phyloP scores from a whole-genome alignment of 2,113 vertebrate genomes.

The Thryonomys swinderianus region DNA sequence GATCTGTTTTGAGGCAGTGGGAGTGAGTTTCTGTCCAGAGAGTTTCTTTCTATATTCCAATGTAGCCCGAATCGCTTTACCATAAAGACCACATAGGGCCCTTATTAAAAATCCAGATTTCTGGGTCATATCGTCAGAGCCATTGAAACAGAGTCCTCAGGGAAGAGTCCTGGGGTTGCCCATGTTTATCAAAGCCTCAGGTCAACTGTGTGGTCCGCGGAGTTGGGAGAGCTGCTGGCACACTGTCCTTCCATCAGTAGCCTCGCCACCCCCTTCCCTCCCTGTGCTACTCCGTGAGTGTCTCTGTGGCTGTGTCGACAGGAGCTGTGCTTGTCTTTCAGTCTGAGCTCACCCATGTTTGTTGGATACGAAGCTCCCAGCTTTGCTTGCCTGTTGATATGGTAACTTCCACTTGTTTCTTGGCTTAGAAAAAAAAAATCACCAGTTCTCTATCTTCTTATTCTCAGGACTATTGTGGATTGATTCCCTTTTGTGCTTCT shows the following conservation, averaged over 20 bases:
- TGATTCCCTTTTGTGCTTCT: not conserved
- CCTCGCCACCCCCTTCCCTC: not conserved
- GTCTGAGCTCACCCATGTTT: not conserved
- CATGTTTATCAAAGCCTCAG: not conserved
- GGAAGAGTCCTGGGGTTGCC: not conserved
- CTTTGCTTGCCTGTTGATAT: not conserved
- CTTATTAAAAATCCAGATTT: not conserved
- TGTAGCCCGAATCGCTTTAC: not conserved
- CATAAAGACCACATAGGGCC: not conserved
- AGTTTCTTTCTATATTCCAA: not conserved
- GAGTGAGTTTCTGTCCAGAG: not conserved
- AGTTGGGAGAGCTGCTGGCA: not conserved
- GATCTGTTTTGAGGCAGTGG: not conserved
- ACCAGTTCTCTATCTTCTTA: not conserved
- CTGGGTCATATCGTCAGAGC: not conserved
- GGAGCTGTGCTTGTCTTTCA: not conserved
- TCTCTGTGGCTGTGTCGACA: not conserved
- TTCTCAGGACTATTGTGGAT: not conserved
- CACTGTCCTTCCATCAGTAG: not conserved
- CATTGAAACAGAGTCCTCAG: not conserved
- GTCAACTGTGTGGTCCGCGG: not conserved
- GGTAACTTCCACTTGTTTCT: not conserved
- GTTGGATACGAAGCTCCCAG: not conserved
- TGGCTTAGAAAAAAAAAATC: conserved; percentile 1
- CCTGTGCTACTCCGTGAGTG: not conserved